These are phyloP conservation scores for Siniperca knerii DNA, from an alignment of 2,113 vertebrate species.

Conservation along the genomic window DNA sequence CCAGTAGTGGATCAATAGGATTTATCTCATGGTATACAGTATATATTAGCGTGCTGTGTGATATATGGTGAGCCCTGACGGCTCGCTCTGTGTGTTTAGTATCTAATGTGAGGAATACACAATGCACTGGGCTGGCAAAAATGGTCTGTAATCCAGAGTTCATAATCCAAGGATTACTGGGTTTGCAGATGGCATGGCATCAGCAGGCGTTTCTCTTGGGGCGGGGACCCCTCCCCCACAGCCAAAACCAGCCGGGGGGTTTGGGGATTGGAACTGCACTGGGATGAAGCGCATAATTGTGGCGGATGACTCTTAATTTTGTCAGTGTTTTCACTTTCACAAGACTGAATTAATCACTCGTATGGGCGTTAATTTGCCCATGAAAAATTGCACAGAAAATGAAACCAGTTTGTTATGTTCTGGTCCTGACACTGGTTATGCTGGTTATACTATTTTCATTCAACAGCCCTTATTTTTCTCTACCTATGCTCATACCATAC, in stretches of 20 bases:
- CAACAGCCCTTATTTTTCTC: neutral
- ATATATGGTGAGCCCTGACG: conserved; percentile 16
- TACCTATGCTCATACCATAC: neutral
- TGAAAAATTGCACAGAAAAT: neutral
- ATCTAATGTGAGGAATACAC: conserved; percentile 64
- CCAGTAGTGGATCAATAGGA: neutral
- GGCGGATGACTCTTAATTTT: conserved; percentile 32
- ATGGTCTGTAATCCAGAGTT: conserved; percentile 82
- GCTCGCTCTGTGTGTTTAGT: conserved; percentile 27
- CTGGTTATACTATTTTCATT: neutral
- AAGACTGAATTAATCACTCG: neutral
- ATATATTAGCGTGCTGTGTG: neutral
- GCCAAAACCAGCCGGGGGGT: conserved; percentile 46
- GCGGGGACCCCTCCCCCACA: conserved; percentile 67
- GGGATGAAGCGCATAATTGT: conserved; percentile 27
- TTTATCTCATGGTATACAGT: conserved; percentile 2
- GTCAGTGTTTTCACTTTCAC: conserved; percentile 35
- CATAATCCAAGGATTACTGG: conserved; percentile 85
- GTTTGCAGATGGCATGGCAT: conserved; percentile 82
- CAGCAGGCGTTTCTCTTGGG: conserved; percentile 63
- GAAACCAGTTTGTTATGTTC: neutral
- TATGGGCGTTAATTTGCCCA: neutral
- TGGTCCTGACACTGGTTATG: neutral
- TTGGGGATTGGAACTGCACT: conserved; percentile 46
- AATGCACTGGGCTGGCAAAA: conserved; percentile 69